Percentiles rank a stretch among this genome's conserved stretches.
Conservation (phyloP, 2,797 vertebrate genomes). For the Lagorchestes hirsutus region DNA sequence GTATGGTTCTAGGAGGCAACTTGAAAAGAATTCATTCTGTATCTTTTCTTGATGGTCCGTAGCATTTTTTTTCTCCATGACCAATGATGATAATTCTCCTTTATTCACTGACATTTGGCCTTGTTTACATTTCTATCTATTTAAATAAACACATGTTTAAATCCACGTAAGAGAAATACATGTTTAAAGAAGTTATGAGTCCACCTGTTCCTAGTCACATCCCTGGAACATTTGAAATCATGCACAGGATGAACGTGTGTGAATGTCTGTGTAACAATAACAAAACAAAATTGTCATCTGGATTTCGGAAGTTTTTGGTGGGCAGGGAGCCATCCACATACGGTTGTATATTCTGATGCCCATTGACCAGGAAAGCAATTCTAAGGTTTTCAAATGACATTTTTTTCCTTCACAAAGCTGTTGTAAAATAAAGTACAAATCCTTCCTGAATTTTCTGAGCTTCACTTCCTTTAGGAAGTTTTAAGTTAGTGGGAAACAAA, state of each 20-base stretch:
- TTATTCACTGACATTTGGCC: constrained; percentile 31
- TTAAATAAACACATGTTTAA: constrained; percentile 55
- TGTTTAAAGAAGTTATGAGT: constrained; percentile 40
- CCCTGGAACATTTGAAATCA: constrained; percentile 67
- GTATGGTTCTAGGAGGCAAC: neutral
- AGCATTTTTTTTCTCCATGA: constrained; percentile 48
- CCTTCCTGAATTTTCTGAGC: constrained; percentile 88
- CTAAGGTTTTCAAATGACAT: constrained; percentile 74
- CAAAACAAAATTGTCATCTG: constrained; percentile 80
- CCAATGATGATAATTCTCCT: constrained; percentile 38
- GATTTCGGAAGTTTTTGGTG: constrained; percentile 77
- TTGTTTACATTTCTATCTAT: constrained; percentile 13
- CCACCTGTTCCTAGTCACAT: constrained; percentile 76
- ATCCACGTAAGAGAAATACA: constrained; percentile 47
- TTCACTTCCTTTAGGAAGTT: constrained; percentile 93
- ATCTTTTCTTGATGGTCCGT: neutral
- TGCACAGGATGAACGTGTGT: constrained; percentile 79
- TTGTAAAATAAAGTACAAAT: constrained; percentile 85
- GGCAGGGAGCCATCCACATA: constrained; percentile 70
- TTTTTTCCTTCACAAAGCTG: constrained; percentile 76
- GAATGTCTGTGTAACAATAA: constrained; percentile 76
- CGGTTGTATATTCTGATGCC: constrained; percentile 77
- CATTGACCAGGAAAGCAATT: constrained; percentile 81
- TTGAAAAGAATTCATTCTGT: constrained; percentile 35
- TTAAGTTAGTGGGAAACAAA: constrained; percentile 92